These are phyloP conservation scores for Sparidentex hasta DNA, from an alignment of 2,797 vertebrate genomes.

Conservation along the genomic window DNA sequence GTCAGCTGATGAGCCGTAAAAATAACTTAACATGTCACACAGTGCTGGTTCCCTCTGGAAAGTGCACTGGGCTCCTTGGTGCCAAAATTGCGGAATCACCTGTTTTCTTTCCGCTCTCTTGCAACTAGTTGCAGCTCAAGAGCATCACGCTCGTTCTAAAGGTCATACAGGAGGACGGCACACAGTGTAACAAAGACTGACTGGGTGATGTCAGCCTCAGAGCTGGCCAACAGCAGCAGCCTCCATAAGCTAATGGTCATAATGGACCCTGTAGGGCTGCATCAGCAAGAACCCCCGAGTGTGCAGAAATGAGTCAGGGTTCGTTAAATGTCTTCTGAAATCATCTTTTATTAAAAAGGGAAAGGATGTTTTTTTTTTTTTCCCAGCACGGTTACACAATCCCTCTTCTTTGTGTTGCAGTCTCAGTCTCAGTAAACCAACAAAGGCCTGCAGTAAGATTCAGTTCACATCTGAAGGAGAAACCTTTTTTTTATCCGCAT, in stretches of 20 bases:
- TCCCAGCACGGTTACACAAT: background rate
- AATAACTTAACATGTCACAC: slow-evolving; percentile 50
- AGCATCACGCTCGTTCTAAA: background rate
- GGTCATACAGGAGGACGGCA: background rate
- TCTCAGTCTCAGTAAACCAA: background rate
- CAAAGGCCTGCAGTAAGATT: too few relatives aligned
- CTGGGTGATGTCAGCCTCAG: background rate
- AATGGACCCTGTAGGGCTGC: background rate
- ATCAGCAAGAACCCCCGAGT: background rate
- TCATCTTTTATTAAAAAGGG: background rate
- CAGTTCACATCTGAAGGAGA: background rate
- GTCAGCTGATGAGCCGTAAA: slow-evolving; percentile 57
- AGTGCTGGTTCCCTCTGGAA: slow-evolving; percentile 17
- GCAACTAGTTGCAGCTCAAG: background rate
- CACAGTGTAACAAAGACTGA: background rate
- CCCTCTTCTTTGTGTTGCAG: background rate
- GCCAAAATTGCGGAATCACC: background rate
- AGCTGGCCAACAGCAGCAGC: background rate
- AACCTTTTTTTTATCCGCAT: too few relatives aligned
- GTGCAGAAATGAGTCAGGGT: background rate
- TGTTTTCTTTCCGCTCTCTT: too few relatives aligned
- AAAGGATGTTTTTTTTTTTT: background rate
- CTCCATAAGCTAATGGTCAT: background rate
- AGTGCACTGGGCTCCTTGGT: background rate
- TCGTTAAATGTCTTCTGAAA: background rate